Evolutionary conservation across 2,113 vertebrate genomes (phyloP), one percentile per base, ranked within the genome.

Genomic region (Dipodomys ordii): DNA sequence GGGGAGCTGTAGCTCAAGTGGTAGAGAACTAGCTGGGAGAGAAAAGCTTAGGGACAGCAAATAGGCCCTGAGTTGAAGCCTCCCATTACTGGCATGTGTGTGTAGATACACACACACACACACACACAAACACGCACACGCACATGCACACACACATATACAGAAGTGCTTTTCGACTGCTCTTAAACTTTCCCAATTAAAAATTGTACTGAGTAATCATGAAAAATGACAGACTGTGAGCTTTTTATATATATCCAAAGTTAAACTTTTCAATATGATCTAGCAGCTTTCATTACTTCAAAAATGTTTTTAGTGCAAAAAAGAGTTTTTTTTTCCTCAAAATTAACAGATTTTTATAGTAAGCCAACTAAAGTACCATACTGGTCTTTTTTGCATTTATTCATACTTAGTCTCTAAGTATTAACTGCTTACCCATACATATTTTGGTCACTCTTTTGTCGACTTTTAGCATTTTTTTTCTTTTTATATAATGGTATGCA

Each of bases 211-310:
- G n/a, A 92, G 25, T 88, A 78, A 88, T 93, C 79, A 87, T 94
- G 62, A 81, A 91, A 79, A 94, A 86, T 9, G 44, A 86, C 95
- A 95, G 91, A 91, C 64, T 94, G 88, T 93, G 78, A 96, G 95
- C 92, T 95, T 97, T 96, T 97, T 95, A 95, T 87, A 73, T 83
- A 60, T 92, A 82, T 96, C 84, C 78, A 92, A 93, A 93, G 72
- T 77, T 93, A 93, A 93, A 19, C n/a, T 71, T 95, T 91, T 84
- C 74, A 91, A 35, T 84, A 53, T 85, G 76, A 78, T 95, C 79
- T 39, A 87, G 57, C 87, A 94, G 91, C 84, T 96, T 96, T 95
- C 46, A 62, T 95, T 53, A 92, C 77, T 87, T 92, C 19, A 83
- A 72, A 91, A 90, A 60, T 93, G 91, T 93, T 93, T 95, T 95